Evolutionary conservation across 2,888 invertebrate species (phyloP), one percentile per base, ranked within the genome.

Genomic region (Axea sp.): DNA sequence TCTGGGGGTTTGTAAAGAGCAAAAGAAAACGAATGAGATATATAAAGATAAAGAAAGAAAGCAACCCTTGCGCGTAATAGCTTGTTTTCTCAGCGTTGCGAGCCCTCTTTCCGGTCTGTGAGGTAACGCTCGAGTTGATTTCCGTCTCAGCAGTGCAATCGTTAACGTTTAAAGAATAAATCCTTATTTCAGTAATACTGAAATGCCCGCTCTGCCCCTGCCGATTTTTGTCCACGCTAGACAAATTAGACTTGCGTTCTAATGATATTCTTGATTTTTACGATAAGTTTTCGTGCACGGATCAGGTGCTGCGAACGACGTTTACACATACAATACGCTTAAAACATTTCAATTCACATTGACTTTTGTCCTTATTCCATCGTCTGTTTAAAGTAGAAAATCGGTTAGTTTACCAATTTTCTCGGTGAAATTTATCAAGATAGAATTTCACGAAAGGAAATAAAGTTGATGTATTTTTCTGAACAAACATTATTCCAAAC

Each of bases 81-180:
- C 73, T 73, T 60, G 69, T 76, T 76, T 76, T 76, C 73, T 76
- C 73, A 53, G 53, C 43, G 22, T 45, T 69, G 28, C 45, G 67
- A 73, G 53, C 68, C 74, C 64, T 62, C 69, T 45, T 69, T 74
- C 69, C 74, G 74, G 74, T 64, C 53, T 55, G 47, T 51, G 59
- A 47, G 35, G 57, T 19, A 35, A 55, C 31, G 62, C 71, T 72
- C 68, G 59, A 68, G 57, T 74, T 76, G 73, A 73, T 74, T 76
- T 76, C 76, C 76, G 76, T 59, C 68, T 47, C 37, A 55, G 55
- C 43, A 53, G 45, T 35, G 51, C 69, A 41, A 73, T 73, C 73
- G 76, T 74, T 76, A 76, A 64, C 73, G 67, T 53, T 59, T 39
- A 43, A 53, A 49, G 69, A 57, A 73, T 69, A 68, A 68, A 72